phyloP scores from a whole-genome alignment of 2,113 vertebrate genomes.

The Mesembrinibis cayennensis region DNA sequence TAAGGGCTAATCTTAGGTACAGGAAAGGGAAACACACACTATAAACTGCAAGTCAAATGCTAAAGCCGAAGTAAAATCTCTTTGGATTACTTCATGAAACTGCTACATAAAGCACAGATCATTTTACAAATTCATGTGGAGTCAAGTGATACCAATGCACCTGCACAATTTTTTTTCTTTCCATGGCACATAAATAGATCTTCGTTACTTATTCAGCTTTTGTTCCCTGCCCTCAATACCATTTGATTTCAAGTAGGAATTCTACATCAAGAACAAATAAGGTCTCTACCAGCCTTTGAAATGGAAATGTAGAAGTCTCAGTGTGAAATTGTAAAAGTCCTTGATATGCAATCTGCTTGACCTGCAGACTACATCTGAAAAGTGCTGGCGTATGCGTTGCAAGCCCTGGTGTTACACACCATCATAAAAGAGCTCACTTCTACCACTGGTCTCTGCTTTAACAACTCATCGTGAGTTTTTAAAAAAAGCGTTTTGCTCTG shows the following conservation, averaged over 20 bases:
- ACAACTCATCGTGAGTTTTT: background rate
- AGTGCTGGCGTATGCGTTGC: background rate
- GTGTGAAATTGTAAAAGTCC: conserved; percentile 21
- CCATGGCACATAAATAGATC: background rate
- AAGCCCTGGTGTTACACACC: background rate
- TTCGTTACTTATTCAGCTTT: background rate
- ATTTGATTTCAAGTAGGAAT: conserved; percentile 28
- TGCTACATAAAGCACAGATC: background rate
- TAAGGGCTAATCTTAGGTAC: background rate
- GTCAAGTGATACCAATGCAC: background rate
- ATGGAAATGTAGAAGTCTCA: conserved; percentile 27
- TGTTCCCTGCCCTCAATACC: background rate
- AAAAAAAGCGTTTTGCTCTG: background rate
- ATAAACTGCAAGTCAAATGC: background rate
- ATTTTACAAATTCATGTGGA: background rate
- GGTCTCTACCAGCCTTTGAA: conserved; percentile 23
- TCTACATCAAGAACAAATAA: conserved; percentile 14
- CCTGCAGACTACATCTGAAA: background rate
- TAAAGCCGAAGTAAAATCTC: background rate
- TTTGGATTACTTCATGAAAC: background rate
- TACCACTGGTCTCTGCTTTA: background rate
- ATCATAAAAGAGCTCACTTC: background rate
- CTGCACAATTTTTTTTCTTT: background rate
- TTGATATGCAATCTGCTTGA: conserved; percentile 29
- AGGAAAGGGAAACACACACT: background rate